A percentile compares a stretch with the other conserved stretches of the same genome.
Conservation (phyloP, 2,113 vertebrate species). For the Struthio camelus region DNA sequence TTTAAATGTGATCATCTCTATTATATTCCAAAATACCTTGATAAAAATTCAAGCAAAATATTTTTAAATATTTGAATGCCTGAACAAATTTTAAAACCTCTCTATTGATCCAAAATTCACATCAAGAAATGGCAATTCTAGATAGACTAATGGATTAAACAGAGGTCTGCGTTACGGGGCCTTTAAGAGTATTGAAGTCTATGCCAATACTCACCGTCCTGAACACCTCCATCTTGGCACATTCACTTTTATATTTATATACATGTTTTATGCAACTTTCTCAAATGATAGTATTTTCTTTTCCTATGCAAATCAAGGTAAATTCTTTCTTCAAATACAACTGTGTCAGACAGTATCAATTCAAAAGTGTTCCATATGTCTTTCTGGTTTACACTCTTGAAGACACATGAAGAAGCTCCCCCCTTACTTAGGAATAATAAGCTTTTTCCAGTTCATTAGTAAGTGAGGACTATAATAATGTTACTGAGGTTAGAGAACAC, state of each 20-base stretch:
- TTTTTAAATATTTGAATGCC: not conserved
- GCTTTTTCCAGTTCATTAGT: not conserved
- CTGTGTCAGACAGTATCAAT: not conserved
- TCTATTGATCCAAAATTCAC: not conserved
- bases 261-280: not conserved
- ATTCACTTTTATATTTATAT: not conserved
- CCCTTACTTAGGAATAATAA: not conserved
- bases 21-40: not conserved
- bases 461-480: not conserved
- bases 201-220: not conserved
- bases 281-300: not conserved
- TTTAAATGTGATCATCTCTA: not conserved
- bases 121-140: not conserved
- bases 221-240: not conserved
- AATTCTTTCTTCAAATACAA: not conserved
- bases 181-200: not conserved
- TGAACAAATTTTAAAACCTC: not conserved
- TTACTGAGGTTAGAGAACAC: not conserved
- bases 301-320: not conserved
- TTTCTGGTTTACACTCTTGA: not conserved
- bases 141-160: conserved; percentile 11
- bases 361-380: not conserved
- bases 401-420: not conserved
- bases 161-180: not conserved
- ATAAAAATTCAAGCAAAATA: conserved; percentile 39